Conservation (phyloP, 2,797 vertebrate species). For the Salarias fasciatus region DNA sequence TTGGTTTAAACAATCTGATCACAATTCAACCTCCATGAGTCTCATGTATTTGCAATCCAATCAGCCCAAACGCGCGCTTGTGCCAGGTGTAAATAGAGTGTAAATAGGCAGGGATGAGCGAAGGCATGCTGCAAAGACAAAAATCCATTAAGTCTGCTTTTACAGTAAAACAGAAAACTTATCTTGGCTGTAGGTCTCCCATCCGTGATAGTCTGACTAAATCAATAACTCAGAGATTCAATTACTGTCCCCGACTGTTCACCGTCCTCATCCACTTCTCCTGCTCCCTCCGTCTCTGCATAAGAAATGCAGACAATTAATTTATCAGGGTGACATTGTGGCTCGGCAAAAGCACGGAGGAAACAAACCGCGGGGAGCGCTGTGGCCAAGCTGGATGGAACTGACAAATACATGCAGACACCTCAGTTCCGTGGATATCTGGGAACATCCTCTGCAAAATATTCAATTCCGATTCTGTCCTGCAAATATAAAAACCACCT, state of each 20-base stretch:
- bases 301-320: constrained; percentile 56
- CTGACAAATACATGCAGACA: constrained; percentile 39
- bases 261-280: constrained; percentile 32
- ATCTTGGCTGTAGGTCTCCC: constrained; percentile 58
- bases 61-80: not conserved
- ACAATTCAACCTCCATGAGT: too few relatives aligned
- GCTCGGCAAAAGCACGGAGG: constrained; percentile 28
- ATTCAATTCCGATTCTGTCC: constrained; percentile 26
- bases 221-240: constrained; percentile 75
- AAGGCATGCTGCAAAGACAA: constrained; percentile 43
- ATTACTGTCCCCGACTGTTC: constrained; percentile 66
- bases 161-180: constrained; percentile 59
- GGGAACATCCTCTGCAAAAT: constrained; percentile 27
- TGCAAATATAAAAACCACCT: constrained; percentile 17
- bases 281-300: constrained; percentile 35
- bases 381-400: constrained; percentile 48
- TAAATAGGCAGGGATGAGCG: constrained; percentile 43
- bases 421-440: constrained; percentile 31
- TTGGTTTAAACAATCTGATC: too few relatives aligned
- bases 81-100: not conserved
- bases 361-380: constrained; percentile 14
- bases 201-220: constrained; percentile 54
- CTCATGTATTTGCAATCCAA: too few relatives aligned
- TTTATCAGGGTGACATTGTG: constrained; percentile 67
- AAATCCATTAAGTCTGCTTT: constrained; percentile 58